These are phyloP conservation scores for Agriopis aurantiaria DNA, from an alignment of 2,888 invertebrate species.

Conservation along the genomic window DNA sequence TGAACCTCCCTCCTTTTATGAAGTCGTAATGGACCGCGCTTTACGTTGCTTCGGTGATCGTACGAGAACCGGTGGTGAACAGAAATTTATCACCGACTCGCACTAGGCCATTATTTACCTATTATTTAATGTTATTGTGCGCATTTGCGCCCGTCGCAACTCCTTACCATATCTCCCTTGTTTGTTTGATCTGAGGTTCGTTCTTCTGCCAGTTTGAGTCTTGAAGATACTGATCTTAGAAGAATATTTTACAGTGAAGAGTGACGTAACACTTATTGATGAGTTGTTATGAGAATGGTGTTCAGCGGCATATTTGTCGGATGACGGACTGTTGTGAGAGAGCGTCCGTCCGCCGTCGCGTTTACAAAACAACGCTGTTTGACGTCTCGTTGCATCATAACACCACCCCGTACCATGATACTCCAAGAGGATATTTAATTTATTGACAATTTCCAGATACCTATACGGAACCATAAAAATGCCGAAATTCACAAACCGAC, in stretches of 20 bases:
- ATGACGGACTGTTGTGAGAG: slow-evolving; percentile 61
- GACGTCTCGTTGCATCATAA: slow-evolving; percentile 54
- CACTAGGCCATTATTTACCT: no score
- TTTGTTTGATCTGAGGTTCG: no score
- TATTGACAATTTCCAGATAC: neutral
- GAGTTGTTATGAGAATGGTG: slow-evolving; percentile 1
- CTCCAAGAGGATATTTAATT: neutral
- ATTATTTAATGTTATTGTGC: no score
- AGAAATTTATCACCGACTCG: no score
- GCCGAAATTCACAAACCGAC: no score
- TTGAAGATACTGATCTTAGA: neutral
- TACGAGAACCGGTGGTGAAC: no score
- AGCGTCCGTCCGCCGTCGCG: slow-evolving; percentile 51
- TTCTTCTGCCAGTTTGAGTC: no score
- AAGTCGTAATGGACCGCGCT: no score
- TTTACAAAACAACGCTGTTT: slow-evolving; percentile 66
- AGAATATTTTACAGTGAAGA: neutral
- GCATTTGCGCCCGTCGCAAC: no score
- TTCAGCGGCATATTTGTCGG: slow-evolving; percentile 58
- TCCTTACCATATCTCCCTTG: no score
- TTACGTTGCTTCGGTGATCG: no score
- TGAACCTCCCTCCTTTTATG: no score
- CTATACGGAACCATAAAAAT: neutral
- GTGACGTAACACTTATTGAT: neutral
- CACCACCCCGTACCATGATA: slow-evolving; percentile 53